phyloP scores from a whole-genome alignment of 2,888 invertebrate genomes.

The Rhamnusium bicolor region DNA sequence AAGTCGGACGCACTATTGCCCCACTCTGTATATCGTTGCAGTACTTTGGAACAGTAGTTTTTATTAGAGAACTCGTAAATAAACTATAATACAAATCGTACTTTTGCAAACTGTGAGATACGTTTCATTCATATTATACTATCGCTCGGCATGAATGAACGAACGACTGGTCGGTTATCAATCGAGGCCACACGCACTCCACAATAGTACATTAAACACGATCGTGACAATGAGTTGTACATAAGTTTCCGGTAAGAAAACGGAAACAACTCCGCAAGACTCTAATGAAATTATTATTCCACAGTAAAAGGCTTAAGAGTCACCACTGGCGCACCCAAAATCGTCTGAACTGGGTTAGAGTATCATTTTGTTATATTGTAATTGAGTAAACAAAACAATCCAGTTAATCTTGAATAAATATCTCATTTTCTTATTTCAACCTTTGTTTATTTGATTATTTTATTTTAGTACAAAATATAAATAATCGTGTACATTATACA shows the following conservation, averaged over 20 bases:
- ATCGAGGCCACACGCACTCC: constrained; percentile 30
- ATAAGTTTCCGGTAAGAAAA: constrained; percentile 27
- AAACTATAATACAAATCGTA: background rate
- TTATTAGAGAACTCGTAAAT: background rate
- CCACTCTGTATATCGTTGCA: too few relatives aligned
- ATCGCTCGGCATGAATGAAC: constrained; percentile 7
- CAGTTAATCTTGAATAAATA: too few relatives aligned
- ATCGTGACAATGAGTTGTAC: constrained; percentile 24
- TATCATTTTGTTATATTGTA: too few relatives aligned
- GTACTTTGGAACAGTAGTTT: background rate
- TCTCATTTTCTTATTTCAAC: too few relatives aligned
- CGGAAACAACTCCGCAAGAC: background rate
- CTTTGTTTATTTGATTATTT: too few relatives aligned
- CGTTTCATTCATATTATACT: constrained; percentile 2
- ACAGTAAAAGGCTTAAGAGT: background rate
- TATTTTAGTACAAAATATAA: too few relatives aligned
- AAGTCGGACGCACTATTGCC: too few relatives aligned
- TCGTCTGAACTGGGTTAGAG: background rate
- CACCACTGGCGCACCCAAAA: background rate
- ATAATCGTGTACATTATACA: too few relatives aligned
- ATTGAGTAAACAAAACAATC: too few relatives aligned
- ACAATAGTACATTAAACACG: constrained; percentile 7
- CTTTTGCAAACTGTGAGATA: background rate
- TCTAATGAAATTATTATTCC: constrained; percentile 19
- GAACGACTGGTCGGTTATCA: background rate